A percentile compares a stretch with the other conserved stretches of the same genome.
phyloP scores from a whole-genome alignment of 2,113 vertebrate genomes.

The Anhinga rufa region DNA sequence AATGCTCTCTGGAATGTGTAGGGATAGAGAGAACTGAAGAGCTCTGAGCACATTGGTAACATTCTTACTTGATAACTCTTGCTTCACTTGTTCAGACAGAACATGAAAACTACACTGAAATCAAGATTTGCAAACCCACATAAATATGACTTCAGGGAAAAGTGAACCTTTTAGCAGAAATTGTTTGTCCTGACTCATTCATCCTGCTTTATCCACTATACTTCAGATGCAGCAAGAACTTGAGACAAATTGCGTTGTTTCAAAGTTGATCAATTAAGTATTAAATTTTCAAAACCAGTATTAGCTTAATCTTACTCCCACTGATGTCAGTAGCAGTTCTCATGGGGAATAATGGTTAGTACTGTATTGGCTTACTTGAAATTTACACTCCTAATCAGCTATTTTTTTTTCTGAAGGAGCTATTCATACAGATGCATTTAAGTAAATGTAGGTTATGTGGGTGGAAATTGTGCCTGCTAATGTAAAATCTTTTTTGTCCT shows the following conservation, averaged over 20 bases:
- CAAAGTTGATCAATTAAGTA: not conserved
- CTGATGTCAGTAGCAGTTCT: not conserved
- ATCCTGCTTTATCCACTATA: not conserved
- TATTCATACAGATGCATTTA: not conserved
- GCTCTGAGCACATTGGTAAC: not conserved
- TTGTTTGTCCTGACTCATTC: not conserved
- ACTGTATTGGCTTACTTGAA: not conserved
- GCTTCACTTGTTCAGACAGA: not conserved
- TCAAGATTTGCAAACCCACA: not conserved
- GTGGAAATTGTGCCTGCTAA: not conserved
- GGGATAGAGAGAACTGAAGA: not conserved
- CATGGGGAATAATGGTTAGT: not conserved
- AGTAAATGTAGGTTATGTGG: not conserved
- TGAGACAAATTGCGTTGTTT: not conserved
- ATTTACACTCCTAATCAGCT: not conserved
- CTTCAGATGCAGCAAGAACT: not conserved
- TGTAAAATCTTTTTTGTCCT: not conserved
- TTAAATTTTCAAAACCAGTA: not conserved
- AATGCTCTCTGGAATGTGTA: not conserved
- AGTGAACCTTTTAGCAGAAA: not conserved
- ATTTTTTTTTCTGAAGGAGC: not conserved
- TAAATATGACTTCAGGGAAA: not conserved
- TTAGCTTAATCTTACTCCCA: not conserved
- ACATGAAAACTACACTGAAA: not conserved
- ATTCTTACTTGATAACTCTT: not conserved